Conservation (phyloP, 2,113 vertebrate genomes). For the Misgurnus anguillicaudatus region DNA sequence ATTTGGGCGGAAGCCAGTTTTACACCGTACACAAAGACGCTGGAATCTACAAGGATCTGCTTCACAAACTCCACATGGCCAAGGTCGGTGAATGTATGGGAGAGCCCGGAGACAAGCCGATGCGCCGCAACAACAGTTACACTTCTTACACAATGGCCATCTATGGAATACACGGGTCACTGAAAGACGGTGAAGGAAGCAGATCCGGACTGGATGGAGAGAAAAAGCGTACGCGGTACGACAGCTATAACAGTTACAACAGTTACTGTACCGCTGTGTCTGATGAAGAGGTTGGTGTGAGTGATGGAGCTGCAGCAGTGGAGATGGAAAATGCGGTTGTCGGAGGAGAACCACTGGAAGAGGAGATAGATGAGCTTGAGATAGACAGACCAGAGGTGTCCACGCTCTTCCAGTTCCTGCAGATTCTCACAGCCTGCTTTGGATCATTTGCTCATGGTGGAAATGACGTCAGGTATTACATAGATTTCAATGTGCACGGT, state of each 20-base stretch:
- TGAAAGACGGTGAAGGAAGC: constrained; percentile 74
- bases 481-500: neutral
- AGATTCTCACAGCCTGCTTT: constrained; percentile 95
- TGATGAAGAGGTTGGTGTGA: constrained; percentile 60
- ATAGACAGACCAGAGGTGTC: constrained; percentile 89
- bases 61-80: constrained; percentile 91
- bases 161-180: constrained; percentile 89
- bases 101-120: constrained; percentile 84
- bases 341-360: constrained; percentile 71
- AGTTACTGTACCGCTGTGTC: constrained; percentile 89
- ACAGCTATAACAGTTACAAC: constrained; percentile 93
- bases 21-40: constrained; percentile 95
- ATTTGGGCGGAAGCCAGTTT: constrained; percentile 83
- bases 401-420: constrained; percentile 91
- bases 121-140: constrained; percentile 95
- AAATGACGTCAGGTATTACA: constrained; percentile 90
- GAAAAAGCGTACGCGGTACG: constrained; percentile 84
- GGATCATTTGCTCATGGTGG: constrained; percentile 97
- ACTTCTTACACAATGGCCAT: constrained; percentile 98
- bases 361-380: constrained; percentile 80
- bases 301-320: constrained; percentile 58
- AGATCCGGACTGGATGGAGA: constrained; percentile 60
- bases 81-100: constrained; percentile 95
- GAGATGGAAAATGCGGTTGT: constrained; percentile 64
- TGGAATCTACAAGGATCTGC: constrained; percentile 92